Evolutionary conservation across 2,113 vertebrate species (phyloP), one percentile per base, ranked within the genome.

Genomic region (Neotoma lepida): DNA sequence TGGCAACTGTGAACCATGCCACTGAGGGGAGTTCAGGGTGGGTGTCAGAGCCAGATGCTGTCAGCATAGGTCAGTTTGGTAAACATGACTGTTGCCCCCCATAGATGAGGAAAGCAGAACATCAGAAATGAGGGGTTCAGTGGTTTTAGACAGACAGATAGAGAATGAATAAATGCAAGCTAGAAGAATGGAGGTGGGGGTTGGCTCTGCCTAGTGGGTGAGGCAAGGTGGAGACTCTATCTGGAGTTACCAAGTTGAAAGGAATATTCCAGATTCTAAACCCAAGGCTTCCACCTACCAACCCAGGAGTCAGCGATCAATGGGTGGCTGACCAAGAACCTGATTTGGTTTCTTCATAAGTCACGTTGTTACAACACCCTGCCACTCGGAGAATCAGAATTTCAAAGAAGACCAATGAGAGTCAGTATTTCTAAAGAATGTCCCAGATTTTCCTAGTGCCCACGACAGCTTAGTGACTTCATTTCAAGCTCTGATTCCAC

Each of bases 271-370:
- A 35, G 66, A 63, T 24, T n/a, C 54, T 24, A 20, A 33, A 10
- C 17, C 46, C 0, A 12, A 82, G 51, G 33, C 3, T n/a, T 9
- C 22, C 9, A 0, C 0, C 0, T 26, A 35, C 61, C 58, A 71
- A 17, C n/a, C n/a, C 0, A 0, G 0, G 0, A 68, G 30, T 33
- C 13, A 39, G 18, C 51, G 28, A 35, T 35, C 39, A 4, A 22
- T 9, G 14, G 2, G 7, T 41, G 2, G 49, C 63, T 44, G 4
- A 51, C 6, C 9, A 2, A 2, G 15, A 30, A 18, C 81, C n/a
- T n/a, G 18, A 1, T 6, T 66, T 20, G n/a, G 14, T 56, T 74
- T 63, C 51, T 44, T 41, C 1, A 9, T 41, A 66, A 46, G 28
- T 63, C 63, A 2, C 1, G 1, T 6, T 70, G 46, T 30, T 33